Conservation (phyloP, 2,888 invertebrate species). For the Argyresthia albistria region DNA sequence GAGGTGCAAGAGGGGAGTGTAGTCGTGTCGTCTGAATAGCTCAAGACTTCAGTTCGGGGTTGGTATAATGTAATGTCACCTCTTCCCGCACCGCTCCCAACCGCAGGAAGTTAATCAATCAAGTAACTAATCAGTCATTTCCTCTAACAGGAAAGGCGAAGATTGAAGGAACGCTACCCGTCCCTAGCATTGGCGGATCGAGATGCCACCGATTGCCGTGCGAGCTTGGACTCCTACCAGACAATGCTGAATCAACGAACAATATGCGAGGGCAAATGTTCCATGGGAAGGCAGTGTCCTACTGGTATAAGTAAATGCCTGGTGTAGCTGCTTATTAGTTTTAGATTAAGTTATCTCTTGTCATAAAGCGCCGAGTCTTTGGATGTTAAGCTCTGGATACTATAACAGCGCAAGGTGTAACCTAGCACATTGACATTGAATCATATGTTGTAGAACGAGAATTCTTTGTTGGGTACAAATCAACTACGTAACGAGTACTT, state of each 20-base stretch:
- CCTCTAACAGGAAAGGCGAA: slow-evolving; percentile 80
- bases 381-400: background rate
- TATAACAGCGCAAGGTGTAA: background rate
- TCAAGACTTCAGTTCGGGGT: too few species aligned
- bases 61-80: too few species aligned
- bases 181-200: slow-evolving; percentile 80
- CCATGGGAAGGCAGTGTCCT: slow-evolving; percentile 87
- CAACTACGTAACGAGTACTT: too few species aligned
- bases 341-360: too few species aligned
- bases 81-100: too few species aligned
- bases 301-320: slow-evolving; percentile 73
- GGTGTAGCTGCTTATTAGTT: background rate
- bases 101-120: too few species aligned
- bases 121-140: too few species aligned
- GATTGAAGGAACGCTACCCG: slow-evolving; percentile 88
- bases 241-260: slow-evolving; percentile 83
- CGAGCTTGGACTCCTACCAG: slow-evolving; percentile 88
- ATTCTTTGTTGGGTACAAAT: too few species aligned
- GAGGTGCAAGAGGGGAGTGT: too few species aligned
- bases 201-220: slow-evolving; percentile 82
- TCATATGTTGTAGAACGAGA: too few species aligned
- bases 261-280: slow-evolving; percentile 90
- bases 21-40: too few species aligned
- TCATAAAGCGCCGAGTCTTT: too few species aligned
- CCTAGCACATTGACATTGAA: background rate